Percentiles rank a stretch among this genome's conserved stretches.
phyloP scores from a whole-genome alignment of 92 coral and sea anemone species.

The Epizoanthus stellaris region DNA sequence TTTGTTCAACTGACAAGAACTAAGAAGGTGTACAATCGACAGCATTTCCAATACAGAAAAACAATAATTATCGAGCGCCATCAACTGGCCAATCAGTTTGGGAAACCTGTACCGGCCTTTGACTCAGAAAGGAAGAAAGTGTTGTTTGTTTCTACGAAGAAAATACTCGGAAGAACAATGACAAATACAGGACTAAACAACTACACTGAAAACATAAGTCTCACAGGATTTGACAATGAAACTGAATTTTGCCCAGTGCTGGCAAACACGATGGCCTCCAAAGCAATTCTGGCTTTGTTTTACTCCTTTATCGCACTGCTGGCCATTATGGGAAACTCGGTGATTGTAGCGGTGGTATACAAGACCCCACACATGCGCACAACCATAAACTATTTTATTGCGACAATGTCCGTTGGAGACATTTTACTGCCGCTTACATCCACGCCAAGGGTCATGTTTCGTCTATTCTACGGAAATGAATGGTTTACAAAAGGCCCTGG shows the following conservation, averaged over 20 bases:
- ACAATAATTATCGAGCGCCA: neutral
- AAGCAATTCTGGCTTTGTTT: conserved; percentile 1
- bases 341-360: conserved; percentile 12
- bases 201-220: neutral
- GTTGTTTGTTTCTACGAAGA: neutral
- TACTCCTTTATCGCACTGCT: neutral
- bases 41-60: neutral
- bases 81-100: no score
- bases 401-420: conserved; percentile 3
- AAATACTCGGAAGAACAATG: neutral
- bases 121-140: neutral
- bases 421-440: conserved; percentile 2
- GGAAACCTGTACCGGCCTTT: neutral
- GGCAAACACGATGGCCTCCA: neutral
- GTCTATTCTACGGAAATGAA: conserved; percentile 7
- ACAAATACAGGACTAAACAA: neutral
- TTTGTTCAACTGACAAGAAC: neutral
- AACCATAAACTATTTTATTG: conserved; percentile 9
- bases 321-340: neutral
- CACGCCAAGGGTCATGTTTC: conserved; percentile 15
- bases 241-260: conserved; percentile 13
- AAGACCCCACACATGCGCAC: conserved; percentile 12
- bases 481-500: conserved; percentile 15
- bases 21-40: neutral
- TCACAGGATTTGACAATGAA: neutral